These are phyloP conservation scores for Eidolon dupreanum DNA, from an alignment of 2,797 vertebrate genomes.

Conservation along the genomic window DNA sequence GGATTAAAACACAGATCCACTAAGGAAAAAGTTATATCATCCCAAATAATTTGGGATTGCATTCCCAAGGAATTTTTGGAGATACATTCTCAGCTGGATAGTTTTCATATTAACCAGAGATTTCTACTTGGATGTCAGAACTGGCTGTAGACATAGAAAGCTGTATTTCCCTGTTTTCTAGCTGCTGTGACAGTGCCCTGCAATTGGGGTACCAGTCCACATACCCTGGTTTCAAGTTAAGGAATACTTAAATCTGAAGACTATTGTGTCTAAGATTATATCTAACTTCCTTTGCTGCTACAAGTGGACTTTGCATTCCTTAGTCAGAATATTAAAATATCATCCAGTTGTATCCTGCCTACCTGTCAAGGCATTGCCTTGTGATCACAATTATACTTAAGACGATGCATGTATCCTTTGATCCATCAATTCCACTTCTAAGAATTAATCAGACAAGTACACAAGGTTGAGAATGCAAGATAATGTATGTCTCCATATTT, in stretches of 20 bases:
- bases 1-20: background rate
- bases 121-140: background rate
- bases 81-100: background rate
- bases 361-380: background rate
- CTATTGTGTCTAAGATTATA: background rate
- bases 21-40: constrained; percentile 9
- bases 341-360: background rate
- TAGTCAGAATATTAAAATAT: constrained; percentile 27
- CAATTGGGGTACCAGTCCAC: background rate
- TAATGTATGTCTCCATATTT: background rate
- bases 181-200: background rate
- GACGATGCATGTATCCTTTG: background rate
- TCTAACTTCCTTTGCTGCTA: background rate
- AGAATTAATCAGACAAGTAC: constrained; percentile 21
- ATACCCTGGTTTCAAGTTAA: background rate
- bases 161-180: background rate
- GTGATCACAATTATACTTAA: background rate
- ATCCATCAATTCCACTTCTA: constrained; percentile 7
- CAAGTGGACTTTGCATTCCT: constrained; percentile 24
- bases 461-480: background rate
- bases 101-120: background rate
- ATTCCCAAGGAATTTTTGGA: constrained; percentile 1
- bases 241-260: constrained; percentile 31
- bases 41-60: constrained; percentile 23
- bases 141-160: background rate